Base-by-base conservation (phyloP, 2,888 invertebrate genomes). In the Pachliopta kotzebuea region DNA sequence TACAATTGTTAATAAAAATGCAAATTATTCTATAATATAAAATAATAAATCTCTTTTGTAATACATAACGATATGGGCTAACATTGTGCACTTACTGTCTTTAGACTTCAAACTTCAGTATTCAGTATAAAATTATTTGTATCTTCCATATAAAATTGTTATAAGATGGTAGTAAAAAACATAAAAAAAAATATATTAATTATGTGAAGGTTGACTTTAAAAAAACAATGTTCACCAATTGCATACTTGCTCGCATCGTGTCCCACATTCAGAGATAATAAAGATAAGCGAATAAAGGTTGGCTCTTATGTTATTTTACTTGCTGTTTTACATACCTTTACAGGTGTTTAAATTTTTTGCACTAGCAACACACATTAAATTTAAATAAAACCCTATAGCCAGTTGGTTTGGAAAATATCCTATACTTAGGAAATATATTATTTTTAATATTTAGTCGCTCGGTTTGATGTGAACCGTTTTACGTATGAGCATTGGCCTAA, bases 231-330 rank as follows among this genome's bases (percentile, higher is more conserved):
- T 4, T 54, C 18, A 57, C 21, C 37, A 53, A 53, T 37, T 42
- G 53, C 31, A 37, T 42, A 4, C 14, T n/a, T 26, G 20, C 20
- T 37, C 37, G 53, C 29, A 53, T 42, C 24, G 11, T 54, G 60
- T 29, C 63, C 63, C 31, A 64, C 50, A 56, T 64, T 50, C 55
- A 55, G 26, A 60, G 50, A 64, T 60, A 31, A 23, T 49, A 49
- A 29, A 29, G 57, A 65, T 65, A 65, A 56, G 42, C n/a, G 26
- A 52, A 60, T 37, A 56, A 45, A 20, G 29, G 23, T 45, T 49
- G 18, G 14, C 56, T 50, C 23, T 59, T 29, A 50, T 17, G 6
- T 37, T 14, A 50, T 17, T n/a, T 37, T 14, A 37, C 37, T 14
- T 11, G 37, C 2, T 14, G 37, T 45, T 45, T 45, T n/a, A 45